A percentile compares a stretch with the other conserved stretches of the same genome.
phyloP scores from a whole-genome alignment of 2,113 vertebrate species.

The Forbesichthys agassizii region DNA sequence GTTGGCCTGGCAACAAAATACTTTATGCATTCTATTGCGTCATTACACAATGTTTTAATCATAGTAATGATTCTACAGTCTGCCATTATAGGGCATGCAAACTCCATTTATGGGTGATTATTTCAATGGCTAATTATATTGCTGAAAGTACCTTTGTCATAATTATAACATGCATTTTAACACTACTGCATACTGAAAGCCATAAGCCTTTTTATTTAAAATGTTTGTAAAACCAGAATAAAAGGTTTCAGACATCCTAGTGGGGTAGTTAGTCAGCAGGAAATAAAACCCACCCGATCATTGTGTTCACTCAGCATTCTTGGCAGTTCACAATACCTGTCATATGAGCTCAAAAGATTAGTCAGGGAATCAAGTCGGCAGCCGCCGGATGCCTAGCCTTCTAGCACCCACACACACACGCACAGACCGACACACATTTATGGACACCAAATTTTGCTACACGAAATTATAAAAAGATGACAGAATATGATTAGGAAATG shows the following conservation, averaged over 20 bases:
- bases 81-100: no score
- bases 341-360: conserved; percentile 34
- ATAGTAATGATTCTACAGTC: no score
- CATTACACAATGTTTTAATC: no score
- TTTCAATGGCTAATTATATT: no score
- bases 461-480: no score
- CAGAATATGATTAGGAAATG: no score
- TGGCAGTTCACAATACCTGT: conserved; percentile 22
- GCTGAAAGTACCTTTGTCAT: no score
- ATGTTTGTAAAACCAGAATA: not conserved
- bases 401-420: not conserved
- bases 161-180: no score
- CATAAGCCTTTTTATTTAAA: not conserved
- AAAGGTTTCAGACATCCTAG: conserved; percentile 5
- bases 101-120: no score
- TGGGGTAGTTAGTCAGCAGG: conserved; percentile 25
- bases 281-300: conserved; percentile 11
- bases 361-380: not conserved
- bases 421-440: not conserved
- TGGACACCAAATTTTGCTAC: no score
- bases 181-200: not conserved
- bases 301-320: conserved; percentile 15
- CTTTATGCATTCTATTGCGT: no score
- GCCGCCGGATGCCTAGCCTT: not conserved
- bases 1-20: no score